These are phyloP conservation scores for Strigamia transsilvanica DNA, from an alignment of 2,888 invertebrate species.

Conservation along the genomic window DNA sequence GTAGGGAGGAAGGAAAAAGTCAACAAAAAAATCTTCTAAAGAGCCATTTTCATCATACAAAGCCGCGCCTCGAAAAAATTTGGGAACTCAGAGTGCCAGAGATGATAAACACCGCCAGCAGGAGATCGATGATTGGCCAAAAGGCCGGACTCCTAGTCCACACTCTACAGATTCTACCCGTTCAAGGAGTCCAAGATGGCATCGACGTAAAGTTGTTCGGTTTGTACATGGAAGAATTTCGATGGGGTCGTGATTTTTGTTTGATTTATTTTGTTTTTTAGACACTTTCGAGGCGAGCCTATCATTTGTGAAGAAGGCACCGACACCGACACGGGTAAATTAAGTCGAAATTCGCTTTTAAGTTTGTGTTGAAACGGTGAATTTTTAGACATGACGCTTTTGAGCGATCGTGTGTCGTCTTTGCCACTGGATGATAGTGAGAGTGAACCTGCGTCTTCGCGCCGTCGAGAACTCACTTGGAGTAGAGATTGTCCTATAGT, in stretches of 20 bases:
- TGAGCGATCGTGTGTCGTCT: slow-evolving; percentile 50
- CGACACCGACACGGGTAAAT: slow-evolving; percentile 23
- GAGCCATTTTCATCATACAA: slow-evolving; percentile 18
- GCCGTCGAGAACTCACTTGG: slow-evolving; percentile 41
- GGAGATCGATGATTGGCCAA: not conserved
- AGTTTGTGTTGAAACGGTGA: not conserved
- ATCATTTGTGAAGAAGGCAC: slow-evolving; percentile 29
- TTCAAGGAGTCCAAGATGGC: slow-evolving; percentile 32
- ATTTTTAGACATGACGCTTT: slow-evolving; percentile 23
- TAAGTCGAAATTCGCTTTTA: not conserved
- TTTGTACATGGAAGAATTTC: not conserved
- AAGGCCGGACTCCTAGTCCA: slow-evolving; percentile 35
- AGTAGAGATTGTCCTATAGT: slow-evolving; percentile 52
- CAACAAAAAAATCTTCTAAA: not conserved
- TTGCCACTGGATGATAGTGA: slow-evolving; percentile 41
- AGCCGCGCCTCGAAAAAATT: not conserved
- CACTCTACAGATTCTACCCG: slow-evolving; percentile 28
- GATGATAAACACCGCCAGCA: slow-evolving; percentile 7
- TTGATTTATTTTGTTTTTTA: not conserved
- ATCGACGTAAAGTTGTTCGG: slow-evolving; percentile 37
- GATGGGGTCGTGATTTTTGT: too few species aligned
- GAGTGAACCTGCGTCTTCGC: slow-evolving; percentile 28
- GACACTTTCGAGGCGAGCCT: slow-evolving; percentile 29
- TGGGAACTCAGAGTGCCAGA: slow-evolving; percentile 18
- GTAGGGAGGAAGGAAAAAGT: slow-evolving; percentile 19